Conservation (phyloP, 2,888 invertebrate species). For the Drosophila rellima region DNA sequence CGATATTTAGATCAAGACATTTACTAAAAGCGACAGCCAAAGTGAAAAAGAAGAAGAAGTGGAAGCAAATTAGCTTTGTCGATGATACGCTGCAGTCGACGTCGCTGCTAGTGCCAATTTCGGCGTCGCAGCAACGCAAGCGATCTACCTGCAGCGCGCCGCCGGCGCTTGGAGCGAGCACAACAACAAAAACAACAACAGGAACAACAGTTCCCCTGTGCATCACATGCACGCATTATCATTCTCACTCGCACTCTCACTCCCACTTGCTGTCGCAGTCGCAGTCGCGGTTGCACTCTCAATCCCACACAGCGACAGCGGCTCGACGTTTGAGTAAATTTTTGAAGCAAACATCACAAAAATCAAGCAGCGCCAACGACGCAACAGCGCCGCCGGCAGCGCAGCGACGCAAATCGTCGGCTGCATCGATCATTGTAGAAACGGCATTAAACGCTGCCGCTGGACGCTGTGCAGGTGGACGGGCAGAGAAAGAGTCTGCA, state of each 20-base stretch:
- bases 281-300: constrained; percentile 19
- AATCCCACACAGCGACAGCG: constrained; percentile 29
- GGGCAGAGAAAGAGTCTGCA: constrained; percentile 33
- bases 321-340: constrained; percentile 64
- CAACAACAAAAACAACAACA: constrained; percentile 7
- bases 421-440: constrained; percentile 76
- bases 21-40: constrained; percentile 78
- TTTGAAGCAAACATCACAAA: constrained; percentile 51
- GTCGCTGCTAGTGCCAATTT: constrained; percentile 47
- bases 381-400: constrained; percentile 25
- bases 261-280: constrained; percentile 8
- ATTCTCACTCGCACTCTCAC: constrained; percentile 7
- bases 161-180: constrained; percentile 57
- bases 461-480: constrained; percentile 54
- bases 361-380: constrained; percentile 38
- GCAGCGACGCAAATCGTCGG: constrained; percentile 76
- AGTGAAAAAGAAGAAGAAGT: constrained; percentile 82
- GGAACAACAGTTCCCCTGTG: constrained; percentile 3
- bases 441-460: constrained; percentile 69
- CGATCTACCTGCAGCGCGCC: constrained; percentile 76
- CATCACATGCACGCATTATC: constrained; percentile 9
- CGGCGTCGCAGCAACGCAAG: constrained; percentile 57
- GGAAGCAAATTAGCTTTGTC: constrained; percentile 80
- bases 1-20: constrained; percentile 73
- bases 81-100: constrained; percentile 63